Base-by-base conservation (phyloP, 2,797 vertebrate genomes). In the Sebastes oblongus region DNA sequence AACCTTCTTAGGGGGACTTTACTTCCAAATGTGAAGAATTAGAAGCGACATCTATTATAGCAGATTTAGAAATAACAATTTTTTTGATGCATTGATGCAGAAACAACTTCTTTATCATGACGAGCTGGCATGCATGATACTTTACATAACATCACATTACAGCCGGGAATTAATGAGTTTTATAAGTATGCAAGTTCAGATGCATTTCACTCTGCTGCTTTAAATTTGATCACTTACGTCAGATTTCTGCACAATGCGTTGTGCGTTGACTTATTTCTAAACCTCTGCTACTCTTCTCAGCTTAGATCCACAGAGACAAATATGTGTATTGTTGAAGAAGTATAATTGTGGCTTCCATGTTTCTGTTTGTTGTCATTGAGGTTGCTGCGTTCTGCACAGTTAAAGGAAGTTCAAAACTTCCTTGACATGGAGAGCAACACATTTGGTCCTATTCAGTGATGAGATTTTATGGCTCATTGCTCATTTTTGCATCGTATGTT, bases 1-100 rank as follows among this genome's bases (percentile, higher is more conserved):
- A 65, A 3, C 2, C 56, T 67, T 74, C 42, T 54, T 36, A 3
- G 25, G 36, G 39, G 32, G 20, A 20, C 39, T 69, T 61, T 72
- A 18, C 52, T 79, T 70, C 80, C 22, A 34, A 36, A 79, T 77
- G 59, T 70, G 65, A 39, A 36, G 56, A 75, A 81, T 56, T 66
- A 50, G 9, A 56, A 64, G 65, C 4, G 5, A 61, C 59, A 20
- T 65, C 36, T 56, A 22, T 75, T 70, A 10, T 13, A 61, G 25
- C 12, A 20, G 25, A 58, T 36, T 64, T 22, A 54, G n/a, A 65
- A 46, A 30, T 4, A 52, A 46, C 30, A 32, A 6, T 54, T 66
- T 55, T 54, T 72, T 83, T 72, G 42, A n/a, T 24, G 24, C 54
- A 24, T 80, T 72, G 42, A 24, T 29, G n/a, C 54, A 24, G 62